Evolutionary conservation across 2,113 vertebrate species (phyloP).

Genomic region (Sceloporus tristichus): DNA sequence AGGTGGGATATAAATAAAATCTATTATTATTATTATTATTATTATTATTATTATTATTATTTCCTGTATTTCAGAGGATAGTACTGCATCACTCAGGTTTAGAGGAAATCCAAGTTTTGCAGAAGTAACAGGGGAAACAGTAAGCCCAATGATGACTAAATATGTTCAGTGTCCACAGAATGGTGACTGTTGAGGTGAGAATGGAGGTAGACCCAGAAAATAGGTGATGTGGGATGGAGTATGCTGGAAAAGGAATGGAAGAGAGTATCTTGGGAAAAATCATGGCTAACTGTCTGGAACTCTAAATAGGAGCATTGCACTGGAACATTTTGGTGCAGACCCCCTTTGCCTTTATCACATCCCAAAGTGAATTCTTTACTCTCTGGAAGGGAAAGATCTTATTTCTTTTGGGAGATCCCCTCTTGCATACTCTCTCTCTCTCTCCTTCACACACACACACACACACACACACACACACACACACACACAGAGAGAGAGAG

Average conservation of each 20-base stretch:
- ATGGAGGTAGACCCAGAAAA: not conserved
- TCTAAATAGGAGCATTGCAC: not conserved
- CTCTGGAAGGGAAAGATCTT: not conserved
- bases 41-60: no score
- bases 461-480: no score
- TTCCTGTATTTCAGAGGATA: no score
- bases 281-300: not conserved
- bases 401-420: no score
- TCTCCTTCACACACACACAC: no score
- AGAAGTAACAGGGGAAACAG: not conserved
- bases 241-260: not conserved
- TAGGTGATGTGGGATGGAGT: not conserved
- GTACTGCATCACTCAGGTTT: not conserved
- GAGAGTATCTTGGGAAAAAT: not conserved
- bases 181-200: not conserved
- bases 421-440: no score
- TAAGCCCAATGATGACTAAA: not conserved
- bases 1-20: no score
- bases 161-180: not conserved
- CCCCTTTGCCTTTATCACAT: not conserved
- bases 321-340: not conserved
- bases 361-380: not conserved
- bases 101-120: not conserved
- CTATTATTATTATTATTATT: no score
- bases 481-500: no score